Evolutionary conservation across 2,888 invertebrate species (phyloP).

Genomic region (Kuschelorhynchus macadamiae): DNA sequence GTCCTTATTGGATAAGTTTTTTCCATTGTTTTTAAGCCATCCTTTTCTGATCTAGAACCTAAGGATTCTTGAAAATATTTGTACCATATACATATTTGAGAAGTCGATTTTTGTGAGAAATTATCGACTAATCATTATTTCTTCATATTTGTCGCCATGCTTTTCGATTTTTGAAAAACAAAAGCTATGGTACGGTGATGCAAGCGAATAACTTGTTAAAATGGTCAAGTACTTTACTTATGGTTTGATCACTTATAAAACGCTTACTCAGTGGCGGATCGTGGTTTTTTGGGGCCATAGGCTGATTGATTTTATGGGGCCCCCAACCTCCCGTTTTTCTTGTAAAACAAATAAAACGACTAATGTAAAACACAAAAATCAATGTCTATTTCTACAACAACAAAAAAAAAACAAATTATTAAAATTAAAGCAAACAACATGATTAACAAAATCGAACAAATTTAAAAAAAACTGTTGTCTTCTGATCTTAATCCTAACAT

Average conservation of each 20-base stretch:
- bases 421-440: no score
- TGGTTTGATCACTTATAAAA: slow-evolving; percentile 21
- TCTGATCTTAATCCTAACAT: no score
- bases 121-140: slow-evolving; percentile 26
- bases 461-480: no score
- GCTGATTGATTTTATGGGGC: no score
- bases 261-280: slow-evolving; percentile 21
- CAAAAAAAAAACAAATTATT: no score
- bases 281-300: slow-evolving; percentile 14
- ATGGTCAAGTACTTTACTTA: slow-evolving; percentile 21
- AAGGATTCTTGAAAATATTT: slow-evolving; percentile 28
- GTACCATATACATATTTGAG: slow-evolving; percentile 31
- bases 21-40: slow-evolving; percentile 19
- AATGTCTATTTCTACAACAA: no score
- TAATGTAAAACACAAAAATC: no score
- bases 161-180: slow-evolving; percentile 35
- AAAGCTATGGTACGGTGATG: slow-evolving; percentile 37
- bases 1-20: slow-evolving; percentile 23
- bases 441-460: no score
- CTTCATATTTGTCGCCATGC: slow-evolving; percentile 26
- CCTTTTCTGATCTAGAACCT: slow-evolving; percentile 28
- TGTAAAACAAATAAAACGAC: no score
- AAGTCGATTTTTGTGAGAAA: slow-evolving; percentile 38
- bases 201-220: slow-evolving; percentile 27
- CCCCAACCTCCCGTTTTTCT: no score